Base-by-base conservation (phyloP, 2,888 invertebrate genomes). In the Uloborus plumipes region DNA sequence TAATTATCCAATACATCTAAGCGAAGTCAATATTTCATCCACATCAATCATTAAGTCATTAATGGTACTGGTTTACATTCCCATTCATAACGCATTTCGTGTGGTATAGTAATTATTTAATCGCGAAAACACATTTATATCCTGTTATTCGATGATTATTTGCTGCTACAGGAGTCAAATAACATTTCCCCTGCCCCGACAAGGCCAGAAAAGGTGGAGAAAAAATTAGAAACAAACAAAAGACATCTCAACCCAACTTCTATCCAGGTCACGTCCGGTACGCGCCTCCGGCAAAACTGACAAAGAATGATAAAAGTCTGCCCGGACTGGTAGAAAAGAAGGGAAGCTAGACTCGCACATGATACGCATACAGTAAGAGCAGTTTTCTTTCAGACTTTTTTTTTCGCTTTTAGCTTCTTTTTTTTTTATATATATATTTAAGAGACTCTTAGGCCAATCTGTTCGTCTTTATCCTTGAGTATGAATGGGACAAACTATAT, bases 241-340 rank as follows among this genome's bases (percentile, higher is more conserved):
- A 55, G 66, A 74, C 77, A 31, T 64, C 70, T 70, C 79, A 39
- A 53, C 64, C 75, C 53, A 9, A n/a, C 66, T 67, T 59, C 51
- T 65, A 76, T 72, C 81, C 81, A 82, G 81, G 76, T 82, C 81
- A 82, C 81, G 81, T 82, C 47, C 47, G 26, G 66, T 65, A 64
- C 69, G 74, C 50, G 80, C 81, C 71, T 66, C 66, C 18, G 76
- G 81, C 75, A 76, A 75, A 76, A 82, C 81, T 82, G 76, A 76
- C 81, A 74, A 76, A 82, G 81, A 72, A 82, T 82, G 81, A 82
- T 82, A 82, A 82, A 81, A 82, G 75, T 70, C 75, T 71, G 47
- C 58, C 75, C 53, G 76, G 69, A 75, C 80, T 69, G 67, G 64
- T 53, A 20, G 71, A 59, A 26, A n/a, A 31, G 1, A 53, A 26